Percentiles rank a stretch among this genome's conserved stretches.
Evolutionary conservation across 92 coral and sea anemone species (phyloP).

Genomic region (Epizoanthus ramosus): DNA sequence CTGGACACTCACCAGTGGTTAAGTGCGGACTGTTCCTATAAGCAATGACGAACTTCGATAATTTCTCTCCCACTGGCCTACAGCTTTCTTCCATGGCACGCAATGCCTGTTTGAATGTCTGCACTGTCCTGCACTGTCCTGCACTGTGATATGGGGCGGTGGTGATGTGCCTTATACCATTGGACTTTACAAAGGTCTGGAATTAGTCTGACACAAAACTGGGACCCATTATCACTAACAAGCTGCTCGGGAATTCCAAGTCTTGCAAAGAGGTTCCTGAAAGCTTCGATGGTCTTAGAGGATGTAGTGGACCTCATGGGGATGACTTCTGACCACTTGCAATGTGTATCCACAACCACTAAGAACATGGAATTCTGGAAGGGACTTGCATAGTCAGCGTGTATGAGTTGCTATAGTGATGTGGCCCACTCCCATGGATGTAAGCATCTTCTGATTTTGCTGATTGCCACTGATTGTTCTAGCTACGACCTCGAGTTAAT

Average conservation of each 20-base stretch:
- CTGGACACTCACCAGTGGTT: constrained; percentile 13
- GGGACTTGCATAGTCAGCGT: too few relatives aligned
- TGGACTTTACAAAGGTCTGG: constrained; percentile 45
- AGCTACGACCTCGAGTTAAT: constrained; percentile 26
- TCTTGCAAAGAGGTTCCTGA: constrained; percentile 58
- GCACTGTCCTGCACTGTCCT: too few relatives aligned
- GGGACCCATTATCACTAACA: constrained; percentile 53
- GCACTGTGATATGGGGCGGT: constrained; percentile 65
- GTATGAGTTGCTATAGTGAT: constrained; percentile 47
- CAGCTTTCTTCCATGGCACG: too few relatives aligned
- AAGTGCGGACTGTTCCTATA: constrained; percentile 51
- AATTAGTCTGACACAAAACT: constrained; percentile 52
- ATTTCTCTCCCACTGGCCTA: constrained; percentile 31
- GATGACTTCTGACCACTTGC: constrained; percentile 62
- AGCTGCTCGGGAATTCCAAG: too few relatives aligned
- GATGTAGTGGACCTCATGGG: constrained; percentile 52
- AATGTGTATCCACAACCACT: constrained; percentile 53
- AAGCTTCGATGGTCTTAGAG: constrained; percentile 48
- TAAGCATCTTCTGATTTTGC: constrained; percentile 43
- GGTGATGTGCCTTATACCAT: too few relatives aligned
- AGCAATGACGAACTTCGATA: constrained; percentile 9
- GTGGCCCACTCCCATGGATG: too few relatives aligned
- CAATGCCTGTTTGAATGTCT: too few relatives aligned
- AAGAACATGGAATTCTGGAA: constrained; percentile 39
- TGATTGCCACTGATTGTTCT: constrained; percentile 39